A percentile compares a stretch with the other conserved stretches of the same genome.
phyloP scores from a whole-genome alignment of 2,113 vertebrate species.

The Solenodon paradoxus region DNA sequence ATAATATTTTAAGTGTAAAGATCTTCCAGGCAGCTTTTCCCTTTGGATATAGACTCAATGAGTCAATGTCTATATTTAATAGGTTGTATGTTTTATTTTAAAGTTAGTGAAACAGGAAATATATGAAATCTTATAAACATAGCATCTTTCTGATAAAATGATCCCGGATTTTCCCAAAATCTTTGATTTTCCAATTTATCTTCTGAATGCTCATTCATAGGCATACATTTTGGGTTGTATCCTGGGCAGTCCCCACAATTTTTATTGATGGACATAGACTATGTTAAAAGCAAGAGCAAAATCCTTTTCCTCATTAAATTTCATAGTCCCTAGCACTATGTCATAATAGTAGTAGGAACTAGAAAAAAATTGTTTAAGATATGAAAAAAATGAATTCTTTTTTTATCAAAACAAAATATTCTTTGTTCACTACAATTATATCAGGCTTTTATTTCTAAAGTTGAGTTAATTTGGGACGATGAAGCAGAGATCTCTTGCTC shows the following conservation, averaged over 20 bases:
- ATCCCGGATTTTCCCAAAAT: neutral
- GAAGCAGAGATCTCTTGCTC: neutral
- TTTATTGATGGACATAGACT: neutral
- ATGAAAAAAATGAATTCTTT: neutral
- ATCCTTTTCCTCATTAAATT: neutral
- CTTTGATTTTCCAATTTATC: neutral
- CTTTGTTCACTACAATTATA: neutral
- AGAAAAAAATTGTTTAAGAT: neutral
- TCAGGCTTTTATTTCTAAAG: conserved; percentile 4
- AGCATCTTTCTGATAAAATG: neutral
- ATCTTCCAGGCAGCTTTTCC: neutral
- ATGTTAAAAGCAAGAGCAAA: neutral
- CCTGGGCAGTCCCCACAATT: neutral
- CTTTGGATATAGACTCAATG: neutral
- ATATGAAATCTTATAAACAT: neutral
- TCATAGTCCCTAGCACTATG: neutral
- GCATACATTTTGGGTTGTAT: neutral
- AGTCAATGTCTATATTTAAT: neutral
- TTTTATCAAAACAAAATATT: neutral
- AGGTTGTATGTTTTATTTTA: neutral
- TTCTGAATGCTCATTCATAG: neutral
- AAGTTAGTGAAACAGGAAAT: neutral
- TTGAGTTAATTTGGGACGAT: neutral
- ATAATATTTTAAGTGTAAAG: neutral
- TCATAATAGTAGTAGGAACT: neutral